Conservation (phyloP, 2,797 vertebrate genomes). For the Enteromius mattozi region DNA sequence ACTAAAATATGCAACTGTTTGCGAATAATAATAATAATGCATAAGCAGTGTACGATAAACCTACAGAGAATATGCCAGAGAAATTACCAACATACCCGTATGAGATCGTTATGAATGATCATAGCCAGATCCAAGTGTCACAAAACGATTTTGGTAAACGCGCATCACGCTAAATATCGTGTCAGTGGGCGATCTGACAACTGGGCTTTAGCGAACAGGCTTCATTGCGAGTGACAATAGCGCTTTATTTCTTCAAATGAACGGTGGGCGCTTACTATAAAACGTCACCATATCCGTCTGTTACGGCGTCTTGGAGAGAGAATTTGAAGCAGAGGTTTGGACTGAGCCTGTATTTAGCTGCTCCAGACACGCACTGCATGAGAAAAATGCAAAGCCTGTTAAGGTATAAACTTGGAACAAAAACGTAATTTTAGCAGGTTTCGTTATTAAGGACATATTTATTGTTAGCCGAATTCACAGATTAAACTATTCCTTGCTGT, state of each 20-base stretch:
- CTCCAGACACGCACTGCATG: background rate
- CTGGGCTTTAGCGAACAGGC: background rate
- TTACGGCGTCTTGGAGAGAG: slow-evolving; percentile 7
- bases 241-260: slow-evolving; percentile 36
- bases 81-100: slow-evolving; percentile 41
- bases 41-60: background rate
- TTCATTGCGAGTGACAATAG: slow-evolving; percentile 4
- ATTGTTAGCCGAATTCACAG: background rate
- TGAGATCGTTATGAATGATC: slow-evolving; percentile 16
- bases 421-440: background rate
- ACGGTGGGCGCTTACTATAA: slow-evolving; percentile 32
- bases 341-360: background rate
- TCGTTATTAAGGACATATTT: no score
- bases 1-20: background rate
- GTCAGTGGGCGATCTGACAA: background rate
- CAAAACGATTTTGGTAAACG: background rate
- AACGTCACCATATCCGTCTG: slow-evolving; percentile 15
- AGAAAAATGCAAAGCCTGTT: background rate
- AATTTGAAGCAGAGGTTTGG: background rate
- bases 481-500: background rate
- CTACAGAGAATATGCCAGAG: background rate
- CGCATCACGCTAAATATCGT: background rate
- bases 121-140: background rate
- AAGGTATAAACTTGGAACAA: background rate
- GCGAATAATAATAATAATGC: background rate